These are phyloP conservation scores for Halictus quadricinctus DNA, from an alignment of 2,888 invertebrate species.

Conservation along the genomic window DNA sequence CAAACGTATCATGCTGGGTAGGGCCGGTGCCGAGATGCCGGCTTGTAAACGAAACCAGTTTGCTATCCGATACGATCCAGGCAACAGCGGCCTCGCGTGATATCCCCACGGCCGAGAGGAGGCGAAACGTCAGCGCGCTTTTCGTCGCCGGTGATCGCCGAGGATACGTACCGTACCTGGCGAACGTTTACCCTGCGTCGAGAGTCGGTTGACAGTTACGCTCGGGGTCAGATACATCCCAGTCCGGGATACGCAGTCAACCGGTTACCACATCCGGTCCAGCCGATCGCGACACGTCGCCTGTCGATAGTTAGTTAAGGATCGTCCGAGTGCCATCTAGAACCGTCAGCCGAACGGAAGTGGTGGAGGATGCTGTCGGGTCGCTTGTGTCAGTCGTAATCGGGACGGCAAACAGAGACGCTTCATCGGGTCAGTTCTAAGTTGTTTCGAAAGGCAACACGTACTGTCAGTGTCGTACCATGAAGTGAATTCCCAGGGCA, in stretches of 20 bases:
- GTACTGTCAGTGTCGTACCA: constrained; percentile 38
- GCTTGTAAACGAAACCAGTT: constrained; percentile 82
- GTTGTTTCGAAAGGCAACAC: not conserved
- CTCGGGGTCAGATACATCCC: constrained; percentile 31
- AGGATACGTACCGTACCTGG: constrained; percentile 62
- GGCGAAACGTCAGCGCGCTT: constrained; percentile 63
- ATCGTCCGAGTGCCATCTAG: not conserved
- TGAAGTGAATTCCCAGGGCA: constrained; percentile 50
- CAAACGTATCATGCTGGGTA: constrained; percentile 82
- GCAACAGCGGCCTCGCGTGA: constrained; percentile 79
- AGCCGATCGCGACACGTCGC: not conserved
- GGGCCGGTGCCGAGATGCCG: constrained; percentile 82
- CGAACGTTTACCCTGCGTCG: constrained; percentile 49
- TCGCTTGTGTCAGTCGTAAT: not conserved
- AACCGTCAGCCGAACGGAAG: not conserved
- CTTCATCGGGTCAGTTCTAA: not conserved
- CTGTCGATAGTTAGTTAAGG: not conserved
- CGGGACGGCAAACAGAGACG: not conserved
- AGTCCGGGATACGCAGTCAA: constrained; percentile 1
- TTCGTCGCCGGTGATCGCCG: constrained; percentile 12
- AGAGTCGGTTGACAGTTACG: constrained; percentile 42
- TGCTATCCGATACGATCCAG: constrained; percentile 83
- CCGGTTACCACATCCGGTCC: not conserved
- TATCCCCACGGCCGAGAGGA: constrained; percentile 66
- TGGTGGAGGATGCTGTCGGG: not conserved